Percentiles rank a stretch among this genome's conserved stretches.
phyloP scores from a whole-genome alignment of 2,888 invertebrate genomes.

The Petrolisthes manimaculis region DNA sequence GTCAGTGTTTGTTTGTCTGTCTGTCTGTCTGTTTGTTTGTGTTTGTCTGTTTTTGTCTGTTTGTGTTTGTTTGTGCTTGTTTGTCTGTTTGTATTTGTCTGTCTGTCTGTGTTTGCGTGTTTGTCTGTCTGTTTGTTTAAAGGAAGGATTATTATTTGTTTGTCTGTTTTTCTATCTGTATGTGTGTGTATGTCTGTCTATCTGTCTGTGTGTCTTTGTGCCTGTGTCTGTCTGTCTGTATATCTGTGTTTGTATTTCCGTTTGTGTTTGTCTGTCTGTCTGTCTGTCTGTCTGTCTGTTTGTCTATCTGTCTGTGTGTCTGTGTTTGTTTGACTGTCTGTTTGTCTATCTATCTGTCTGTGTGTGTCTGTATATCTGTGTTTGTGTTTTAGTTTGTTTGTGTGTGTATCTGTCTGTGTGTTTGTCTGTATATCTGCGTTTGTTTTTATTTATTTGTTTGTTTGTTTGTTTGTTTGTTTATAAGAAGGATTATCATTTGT shows the following conservation, averaged over 20 bases:
- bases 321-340: background rate
- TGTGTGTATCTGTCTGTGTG: background rate
- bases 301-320: background rate
- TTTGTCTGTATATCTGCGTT: background rate
- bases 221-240: background rate
- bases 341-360: background rate
- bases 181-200: background rate
- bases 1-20: no score
- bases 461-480: background rate
- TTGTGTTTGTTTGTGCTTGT: background rate
- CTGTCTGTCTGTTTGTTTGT: no score
- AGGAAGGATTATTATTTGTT: no score
- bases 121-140: no score
- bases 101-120: no score
- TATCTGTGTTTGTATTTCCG: background rate
- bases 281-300: background rate
- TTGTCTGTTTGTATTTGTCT: background rate
- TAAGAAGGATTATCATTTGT: background rate
- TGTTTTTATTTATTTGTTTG: background rate
- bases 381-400: background rate
- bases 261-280: background rate
- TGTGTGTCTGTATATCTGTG: background rate
- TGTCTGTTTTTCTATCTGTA: background rate
- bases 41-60: background rate
- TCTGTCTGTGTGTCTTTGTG: background rate